Base-by-base conservation (phyloP, 2,888 invertebrate species). In the Drosophila borborema region DNA sequence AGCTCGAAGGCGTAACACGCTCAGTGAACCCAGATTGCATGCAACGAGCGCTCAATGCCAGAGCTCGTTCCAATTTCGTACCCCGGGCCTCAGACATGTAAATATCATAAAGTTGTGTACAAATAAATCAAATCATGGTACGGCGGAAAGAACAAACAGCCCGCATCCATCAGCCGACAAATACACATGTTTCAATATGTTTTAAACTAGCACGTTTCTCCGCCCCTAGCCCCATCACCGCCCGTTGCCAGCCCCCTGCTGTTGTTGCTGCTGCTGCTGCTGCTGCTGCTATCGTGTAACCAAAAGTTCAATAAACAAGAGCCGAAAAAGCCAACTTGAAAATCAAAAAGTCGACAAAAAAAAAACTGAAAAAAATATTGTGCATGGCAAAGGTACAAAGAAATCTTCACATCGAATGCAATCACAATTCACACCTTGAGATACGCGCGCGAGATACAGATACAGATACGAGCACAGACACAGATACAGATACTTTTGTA, bases 81-180 rank as follows among this genome's bases (percentile, higher is more conserved):
- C 49, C 48, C 48, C 60, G 59, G 55, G 64, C 46, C 65, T 64
- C 74, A 68, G 77, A 73, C 76, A 80, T 83, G 84, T 84, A 86
- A 85, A 85, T 86, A 86, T 80, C 77, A 85, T 83, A 85, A 85
- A 85, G 71, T 73, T 80, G 80, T 86, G 86, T 82, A 85, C 84
- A 85, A 84, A 86, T 85, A 85, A 85, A 86, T 85, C 86, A 86
- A 85, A 84, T 84, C 76, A 70, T 68, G 70, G 66, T 70, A 49
- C 49, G 48, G 72, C 46, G 59, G 67, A 69, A 64, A 75, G 84
- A 81, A 80, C 84, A 84, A 86, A 83, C 74, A 83, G 72, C 84
- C 84, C 84, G 86, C 82, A 86, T 86, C 69, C 74, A 78, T 62
- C 76, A 72, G 67, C 63, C 64, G 69, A 68, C 78, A 73, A 80